These are phyloP conservation scores for Myotis davidii DNA, from an alignment of 2,113 vertebrate species.

Conservation along the genomic window DNA sequence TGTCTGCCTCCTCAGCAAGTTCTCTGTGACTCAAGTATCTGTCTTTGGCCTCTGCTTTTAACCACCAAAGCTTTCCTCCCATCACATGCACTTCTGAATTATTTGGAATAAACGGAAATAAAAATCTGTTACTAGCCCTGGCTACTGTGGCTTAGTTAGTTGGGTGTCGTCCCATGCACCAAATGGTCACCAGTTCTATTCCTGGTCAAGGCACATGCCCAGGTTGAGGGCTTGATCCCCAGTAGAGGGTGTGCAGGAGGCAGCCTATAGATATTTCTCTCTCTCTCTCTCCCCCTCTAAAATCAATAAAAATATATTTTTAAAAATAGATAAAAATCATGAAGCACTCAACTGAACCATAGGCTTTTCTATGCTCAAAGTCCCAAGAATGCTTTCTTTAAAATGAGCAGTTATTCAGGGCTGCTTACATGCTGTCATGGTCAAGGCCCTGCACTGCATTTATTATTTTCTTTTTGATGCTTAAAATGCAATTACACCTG, in stretches of 20 bases:
- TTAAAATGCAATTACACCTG: constrained; percentile 95
- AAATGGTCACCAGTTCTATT: not conserved
- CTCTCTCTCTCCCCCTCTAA: not conserved
- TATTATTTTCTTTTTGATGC: constrained; percentile 81
- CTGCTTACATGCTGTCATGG: not conserved
- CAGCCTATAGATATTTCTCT: not conserved
- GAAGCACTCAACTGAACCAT: not conserved
- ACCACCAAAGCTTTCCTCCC: not conserved
- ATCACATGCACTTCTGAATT: not conserved
- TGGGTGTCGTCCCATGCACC: not conserved
- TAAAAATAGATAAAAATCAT: not conserved
- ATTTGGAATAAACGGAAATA: constrained; percentile 4
- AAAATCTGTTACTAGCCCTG: not conserved
- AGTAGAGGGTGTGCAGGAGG: not conserved
- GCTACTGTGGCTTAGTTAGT: not conserved
- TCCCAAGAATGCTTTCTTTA: not conserved
- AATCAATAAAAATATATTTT: not conserved
- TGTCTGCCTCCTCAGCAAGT: constrained; percentile 36
- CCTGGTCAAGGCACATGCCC: not conserved
- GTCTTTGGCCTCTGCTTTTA: not conserved
- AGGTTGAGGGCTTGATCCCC: not conserved
- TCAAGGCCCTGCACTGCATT: not conserved
- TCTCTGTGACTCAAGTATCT: accelerated
- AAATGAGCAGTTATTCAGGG: not conserved
- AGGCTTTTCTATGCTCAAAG: not conserved